Percentiles rank a stretch among this genome's conserved stretches.
These are phyloP conservation scores for Strigops habroptila DNA, from an alignment of 2,113 vertebrate species.

Conservation along the genomic window DNA sequence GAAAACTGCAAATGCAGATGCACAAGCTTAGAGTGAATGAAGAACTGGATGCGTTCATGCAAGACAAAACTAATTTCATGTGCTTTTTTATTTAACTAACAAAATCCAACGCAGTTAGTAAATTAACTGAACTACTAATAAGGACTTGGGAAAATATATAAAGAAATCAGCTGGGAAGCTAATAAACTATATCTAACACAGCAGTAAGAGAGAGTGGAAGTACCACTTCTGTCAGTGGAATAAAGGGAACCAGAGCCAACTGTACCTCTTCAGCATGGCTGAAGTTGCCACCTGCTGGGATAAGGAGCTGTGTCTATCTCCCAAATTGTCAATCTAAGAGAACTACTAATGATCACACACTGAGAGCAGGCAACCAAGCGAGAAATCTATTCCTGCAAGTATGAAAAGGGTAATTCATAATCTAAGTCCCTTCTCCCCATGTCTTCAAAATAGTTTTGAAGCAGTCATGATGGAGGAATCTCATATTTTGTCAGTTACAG, in stretches of 20 bases:
- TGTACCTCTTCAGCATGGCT: not conserved
- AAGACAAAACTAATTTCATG: not conserved
- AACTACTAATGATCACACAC: conserved; percentile 58
- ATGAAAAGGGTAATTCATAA: conserved; percentile 59
- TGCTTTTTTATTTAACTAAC: conserved; percentile 36
- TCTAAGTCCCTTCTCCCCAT: not conserved
- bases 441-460: conserved; percentile 29
- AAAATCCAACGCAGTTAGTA: conserved; percentile 45
- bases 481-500: not conserved
- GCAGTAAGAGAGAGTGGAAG: conserved; percentile 18
- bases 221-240: not conserved
- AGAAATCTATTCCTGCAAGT: conserved; percentile 33
- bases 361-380: conserved; percentile 35
- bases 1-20: not conserved
- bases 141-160: conserved; percentile 35
- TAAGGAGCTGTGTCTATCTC: conserved; percentile 54
- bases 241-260: conserved; percentile 6
- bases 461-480: not conserved
- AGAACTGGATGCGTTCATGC: not conserved
- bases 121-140: conserved; percentile 49
- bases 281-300: conserved; percentile 42
- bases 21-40: not conserved
- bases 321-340: conserved; percentile 51
- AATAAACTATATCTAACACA: conserved; percentile 43
- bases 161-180: conserved; percentile 43